Conservation (phyloP, 2,113 vertebrate species). For the Eptesicus fuscus region DNA sequence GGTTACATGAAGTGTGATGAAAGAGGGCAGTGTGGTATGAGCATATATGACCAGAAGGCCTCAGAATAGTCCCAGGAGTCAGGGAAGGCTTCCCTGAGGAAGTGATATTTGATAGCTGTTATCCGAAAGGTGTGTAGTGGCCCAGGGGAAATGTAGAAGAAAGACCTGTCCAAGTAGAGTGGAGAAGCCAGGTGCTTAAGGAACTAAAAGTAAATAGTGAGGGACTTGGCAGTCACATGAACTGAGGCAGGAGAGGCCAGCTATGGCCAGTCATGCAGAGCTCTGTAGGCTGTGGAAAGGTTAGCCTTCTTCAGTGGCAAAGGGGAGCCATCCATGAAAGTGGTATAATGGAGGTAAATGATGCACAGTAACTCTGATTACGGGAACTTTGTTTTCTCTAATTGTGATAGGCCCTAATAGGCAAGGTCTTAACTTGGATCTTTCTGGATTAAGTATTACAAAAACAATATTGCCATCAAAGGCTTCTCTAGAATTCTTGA, state of each 20-base stretch:
- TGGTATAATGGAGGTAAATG: background rate
- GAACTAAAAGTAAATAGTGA: background rate
- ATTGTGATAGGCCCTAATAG: background rate
- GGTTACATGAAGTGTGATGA: background rate
- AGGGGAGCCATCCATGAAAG: background rate
- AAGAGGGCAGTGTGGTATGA: background rate
- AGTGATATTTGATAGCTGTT: background rate
- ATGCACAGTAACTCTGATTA: background rate
- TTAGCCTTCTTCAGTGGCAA: background rate
- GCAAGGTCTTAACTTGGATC: background rate
- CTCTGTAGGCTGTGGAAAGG: background rate
- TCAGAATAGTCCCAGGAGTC: background rate
- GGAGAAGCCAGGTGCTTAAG: background rate
- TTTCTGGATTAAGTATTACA: background rate
- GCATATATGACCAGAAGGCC: background rate
- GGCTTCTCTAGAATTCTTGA: background rate
- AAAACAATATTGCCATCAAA: background rate
- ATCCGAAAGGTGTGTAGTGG: background rate
- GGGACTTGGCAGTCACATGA: background rate
- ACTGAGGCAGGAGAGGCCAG: background rate
- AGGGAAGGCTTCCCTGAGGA: background rate
- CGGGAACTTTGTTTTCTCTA: background rate
- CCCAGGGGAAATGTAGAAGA: background rate
- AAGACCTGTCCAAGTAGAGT: background rate
- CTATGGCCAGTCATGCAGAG: background rate